Percentiles rank a stretch among this genome's conserved stretches.
Evolutionary conservation across 2,113 vertebrate species (phyloP).

Genomic region (Danionella cerebrum): DNA sequence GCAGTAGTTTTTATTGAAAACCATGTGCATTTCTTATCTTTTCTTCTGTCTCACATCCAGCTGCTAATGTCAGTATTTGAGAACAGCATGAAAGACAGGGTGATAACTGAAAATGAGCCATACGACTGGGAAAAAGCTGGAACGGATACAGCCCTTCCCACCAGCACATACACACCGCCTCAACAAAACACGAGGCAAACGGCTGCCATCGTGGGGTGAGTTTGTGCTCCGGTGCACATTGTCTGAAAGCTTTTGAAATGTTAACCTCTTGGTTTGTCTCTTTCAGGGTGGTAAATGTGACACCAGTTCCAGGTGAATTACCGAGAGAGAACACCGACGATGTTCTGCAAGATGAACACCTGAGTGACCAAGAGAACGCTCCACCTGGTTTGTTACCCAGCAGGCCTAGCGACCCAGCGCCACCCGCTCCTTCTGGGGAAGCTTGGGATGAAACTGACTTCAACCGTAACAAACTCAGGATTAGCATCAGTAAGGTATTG

Average conservation of each 20-base stretch:
- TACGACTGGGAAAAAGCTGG: constrained; percentile 97
- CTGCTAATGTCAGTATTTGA: constrained; percentile 97
- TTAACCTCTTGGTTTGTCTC: neutral
- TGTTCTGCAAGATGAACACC: constrained; percentile 91
- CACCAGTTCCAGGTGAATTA: constrained; percentile 80
- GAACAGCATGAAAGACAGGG: constrained; percentile 96
- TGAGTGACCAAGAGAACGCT: constrained; percentile 97
- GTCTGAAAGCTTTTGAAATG: neutral
- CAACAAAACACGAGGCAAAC: constrained; percentile 94
- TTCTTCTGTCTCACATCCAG: constrained; percentile 54
- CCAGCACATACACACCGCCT: constrained; percentile 83
- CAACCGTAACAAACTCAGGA: constrained; percentile 97
- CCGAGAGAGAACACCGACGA: constrained; percentile 95
- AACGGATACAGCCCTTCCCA: constrained; percentile 80
- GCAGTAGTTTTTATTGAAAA: neutral
- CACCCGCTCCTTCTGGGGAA: constrained; percentile 69
- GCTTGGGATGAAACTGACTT: constrained; percentile 96
- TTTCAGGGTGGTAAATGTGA: constrained; percentile 78
- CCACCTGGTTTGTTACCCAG: constrained; percentile 72
- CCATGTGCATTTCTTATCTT: neutral
- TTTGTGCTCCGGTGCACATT: too few relatives aligned
- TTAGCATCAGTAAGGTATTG: constrained; percentile 92
- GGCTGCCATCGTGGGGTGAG: constrained; percentile 95
- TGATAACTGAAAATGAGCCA: constrained; percentile 93
- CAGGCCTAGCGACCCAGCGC: constrained; percentile 51